Conservation (phyloP, 2,113 vertebrate genomes). For the Prinia subflava region DNA sequence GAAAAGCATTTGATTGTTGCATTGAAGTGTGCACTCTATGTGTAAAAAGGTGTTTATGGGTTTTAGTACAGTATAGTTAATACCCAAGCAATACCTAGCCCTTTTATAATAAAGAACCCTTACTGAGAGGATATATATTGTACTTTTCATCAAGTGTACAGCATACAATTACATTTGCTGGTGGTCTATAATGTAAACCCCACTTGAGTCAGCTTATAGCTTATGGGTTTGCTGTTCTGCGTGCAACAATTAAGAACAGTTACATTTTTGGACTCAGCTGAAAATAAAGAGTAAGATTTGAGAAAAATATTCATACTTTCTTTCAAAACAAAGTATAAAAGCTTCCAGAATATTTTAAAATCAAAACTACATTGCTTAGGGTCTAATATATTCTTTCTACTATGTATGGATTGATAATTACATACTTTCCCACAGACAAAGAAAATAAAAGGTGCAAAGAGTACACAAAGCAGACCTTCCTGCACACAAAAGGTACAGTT, state of each 20-base stretch:
- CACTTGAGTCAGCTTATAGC: not conserved
- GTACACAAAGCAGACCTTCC: not conserved
- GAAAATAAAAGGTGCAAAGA: not conserved
- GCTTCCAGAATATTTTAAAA: not conserved
- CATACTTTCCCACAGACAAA: not conserved
- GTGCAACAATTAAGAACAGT: not conserved
- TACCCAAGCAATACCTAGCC: conserved; percentile 69
- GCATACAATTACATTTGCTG: conserved; percentile 64
- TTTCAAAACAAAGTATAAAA: not conserved
- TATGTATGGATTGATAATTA: not conserved
- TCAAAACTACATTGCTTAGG: not conserved
- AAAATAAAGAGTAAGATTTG: not conserved
- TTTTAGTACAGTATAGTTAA: conserved; percentile 79
- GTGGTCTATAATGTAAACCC: conserved; percentile 64
- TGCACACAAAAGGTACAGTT: not conserved
- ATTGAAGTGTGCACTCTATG: conserved; percentile 74
- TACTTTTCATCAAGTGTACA: conserved; percentile 51
- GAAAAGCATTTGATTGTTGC: conserved; percentile 74
- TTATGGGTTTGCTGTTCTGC: not conserved
- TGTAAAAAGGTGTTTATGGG: conserved; percentile 80
- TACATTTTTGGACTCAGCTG: not conserved
- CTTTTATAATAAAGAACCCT: conserved; percentile 70
- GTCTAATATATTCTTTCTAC: not conserved
- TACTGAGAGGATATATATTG: conserved; percentile 64
- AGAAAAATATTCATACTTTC: not conserved